phyloP scores from a whole-genome alignment of 2,888 invertebrate species.

The Biston stratarius region DNA sequence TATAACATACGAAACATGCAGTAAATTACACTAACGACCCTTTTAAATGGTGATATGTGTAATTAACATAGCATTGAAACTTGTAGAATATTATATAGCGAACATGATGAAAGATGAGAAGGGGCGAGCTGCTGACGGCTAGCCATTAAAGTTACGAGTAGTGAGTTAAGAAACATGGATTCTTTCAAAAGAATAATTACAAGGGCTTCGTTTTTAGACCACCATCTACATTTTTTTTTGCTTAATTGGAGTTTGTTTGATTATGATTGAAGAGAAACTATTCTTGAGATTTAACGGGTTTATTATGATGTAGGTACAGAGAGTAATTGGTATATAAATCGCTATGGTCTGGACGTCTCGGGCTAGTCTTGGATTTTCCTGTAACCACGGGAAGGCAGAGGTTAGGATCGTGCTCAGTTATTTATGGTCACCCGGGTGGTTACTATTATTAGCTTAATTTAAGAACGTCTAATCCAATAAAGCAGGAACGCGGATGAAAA shows the following conservation, averaged over 20 bases:
- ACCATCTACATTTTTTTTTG: constrained; percentile 32
- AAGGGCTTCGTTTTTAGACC: constrained; percentile 30
- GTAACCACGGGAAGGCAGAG: constrained; percentile 35
- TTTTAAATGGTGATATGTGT: constrained; percentile 18
- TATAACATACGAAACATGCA: constrained; percentile 9
- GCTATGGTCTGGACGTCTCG: constrained; percentile 10
- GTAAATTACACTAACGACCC: constrained; percentile 1
- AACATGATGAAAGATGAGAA: constrained; percentile 32
- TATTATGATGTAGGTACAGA: constrained; percentile 13
- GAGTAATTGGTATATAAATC: constrained; percentile 30
- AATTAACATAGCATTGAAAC: constrained; percentile 42
- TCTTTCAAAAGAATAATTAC: constrained; percentile 36
- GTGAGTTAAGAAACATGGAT: constrained; percentile 29
- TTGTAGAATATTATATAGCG: constrained; percentile 37
- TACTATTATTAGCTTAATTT: constrained; percentile 30
- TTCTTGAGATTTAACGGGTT: constrained; percentile 23
- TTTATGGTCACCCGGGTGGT: constrained; percentile 32
- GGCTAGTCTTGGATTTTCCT: constrained; percentile 19
- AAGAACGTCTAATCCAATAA: constrained; percentile 25
- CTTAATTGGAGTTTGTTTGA: constrained; percentile 27
- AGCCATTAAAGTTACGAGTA: constrained; percentile 38
- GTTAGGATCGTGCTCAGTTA: constrained; percentile 44
- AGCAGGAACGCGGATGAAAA: constrained; percentile 16
- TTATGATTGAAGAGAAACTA: constrained; percentile 26
- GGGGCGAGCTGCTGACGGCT: constrained; percentile 37